Percentiles rank a stretch among this genome's conserved stretches.
phyloP scores from a whole-genome alignment of 35 echinoderm and acorn worm genomes.

The Lytechinus variegatus region DNA sequence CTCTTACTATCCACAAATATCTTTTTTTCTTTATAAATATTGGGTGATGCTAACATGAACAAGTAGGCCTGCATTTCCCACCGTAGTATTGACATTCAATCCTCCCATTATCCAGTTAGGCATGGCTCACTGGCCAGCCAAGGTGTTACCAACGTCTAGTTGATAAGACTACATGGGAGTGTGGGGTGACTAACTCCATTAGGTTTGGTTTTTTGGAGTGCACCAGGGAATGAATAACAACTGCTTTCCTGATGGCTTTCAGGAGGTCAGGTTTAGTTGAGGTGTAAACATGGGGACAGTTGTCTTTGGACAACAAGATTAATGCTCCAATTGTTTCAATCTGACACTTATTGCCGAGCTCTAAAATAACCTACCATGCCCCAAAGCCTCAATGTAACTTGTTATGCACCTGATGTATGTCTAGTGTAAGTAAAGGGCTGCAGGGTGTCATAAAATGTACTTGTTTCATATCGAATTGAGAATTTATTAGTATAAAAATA shows the following conservation, averaged over 20 bases:
- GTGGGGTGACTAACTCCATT: neutral
- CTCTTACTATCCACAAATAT: neutral
- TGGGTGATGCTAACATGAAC: neutral
- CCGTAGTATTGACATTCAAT: neutral
- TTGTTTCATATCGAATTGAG: neutral
- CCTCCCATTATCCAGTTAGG: neutral
- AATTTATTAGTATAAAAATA: neutral
- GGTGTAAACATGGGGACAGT: conserved; percentile 16
- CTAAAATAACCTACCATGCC: neutral
- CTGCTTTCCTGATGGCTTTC: conserved; percentile 35
- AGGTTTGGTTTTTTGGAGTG: neutral
- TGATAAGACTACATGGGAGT: neutral
- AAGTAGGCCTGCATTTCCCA: neutral
- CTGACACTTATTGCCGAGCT: neutral
- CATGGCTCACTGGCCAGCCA: neutral
- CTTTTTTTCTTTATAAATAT: neutral
- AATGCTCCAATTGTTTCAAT: neutral
- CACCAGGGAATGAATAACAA: conserved; percentile 31
- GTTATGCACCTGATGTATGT: neutral
- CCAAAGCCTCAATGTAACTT: neutral
- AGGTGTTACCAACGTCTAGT: neutral
- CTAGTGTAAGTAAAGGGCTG: neutral
- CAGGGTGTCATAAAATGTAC: neutral
- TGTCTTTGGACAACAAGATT: neutral
- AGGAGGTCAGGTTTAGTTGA: neutral